Evolutionary conservation across 2,797 vertebrate genomes (phyloP), one percentile per base, ranked within the genome.

Genomic region (Sebastes baramenuke): DNA sequence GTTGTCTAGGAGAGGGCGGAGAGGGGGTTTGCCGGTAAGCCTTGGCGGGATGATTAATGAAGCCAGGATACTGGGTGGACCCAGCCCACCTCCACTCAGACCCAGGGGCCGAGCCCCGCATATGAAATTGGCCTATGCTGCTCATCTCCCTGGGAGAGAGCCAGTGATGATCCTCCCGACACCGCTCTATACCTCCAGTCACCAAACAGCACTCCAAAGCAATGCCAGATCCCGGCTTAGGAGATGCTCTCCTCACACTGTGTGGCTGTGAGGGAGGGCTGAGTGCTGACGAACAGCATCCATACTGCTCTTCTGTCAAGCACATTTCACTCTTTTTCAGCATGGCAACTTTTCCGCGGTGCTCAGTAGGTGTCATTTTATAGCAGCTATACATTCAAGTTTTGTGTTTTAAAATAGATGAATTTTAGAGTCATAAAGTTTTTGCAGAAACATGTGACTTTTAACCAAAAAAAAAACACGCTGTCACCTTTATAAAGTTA

Each of bases 31-130:
- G 96, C 96, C 95, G 94, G 96, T 97, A 98, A 99, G 97, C 97
- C 96, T 96, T 97, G 96, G 96, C 87, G 94, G 96, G 96, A 98
- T 99, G 98, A 99, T 99, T 99, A 99, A 99, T 99, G 98, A 99
- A 98, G 97, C 96, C 94, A 94, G 97, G 96, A 97, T 96, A 96
- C 97, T 96, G 96, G 97, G 96, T 96, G 96, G 97, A 99, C 97
- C 97, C 95, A 96, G 94, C 97, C 97, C 97, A 98, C 97, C 97
- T 98, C 96, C 96, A 97, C 97, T 98, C 97, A 97, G 97, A 98
- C 97, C 98, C 95, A 93, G 78, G 94, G 97, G 97, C 97, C 96
- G 97, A 94, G 96, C 95, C 95, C 96, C 88, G 96, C 96, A 98
- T 97, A 92, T 95, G 95, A 97, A 97, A 97, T 97, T 94, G 97